These are phyloP conservation scores for Paraplagusia blochii DNA, from an alignment of 2,113 vertebrate species.

Conservation along the genomic window DNA sequence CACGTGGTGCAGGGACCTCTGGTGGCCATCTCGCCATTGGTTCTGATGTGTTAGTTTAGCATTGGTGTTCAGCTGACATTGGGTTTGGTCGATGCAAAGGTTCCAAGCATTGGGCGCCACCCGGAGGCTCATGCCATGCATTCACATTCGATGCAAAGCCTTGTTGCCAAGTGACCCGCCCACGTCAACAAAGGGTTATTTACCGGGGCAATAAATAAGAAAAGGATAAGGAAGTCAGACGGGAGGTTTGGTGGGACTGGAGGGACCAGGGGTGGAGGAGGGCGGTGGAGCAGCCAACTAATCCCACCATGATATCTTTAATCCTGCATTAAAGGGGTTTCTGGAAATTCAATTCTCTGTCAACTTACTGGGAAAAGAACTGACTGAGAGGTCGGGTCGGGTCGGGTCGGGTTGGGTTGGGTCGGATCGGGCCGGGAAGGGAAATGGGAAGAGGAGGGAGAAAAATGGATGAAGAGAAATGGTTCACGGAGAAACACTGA, in stretches of 20 bases:
- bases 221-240: constrained; percentile 47
- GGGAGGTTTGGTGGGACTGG: constrained; percentile 28
- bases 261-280: constrained; percentile 12
- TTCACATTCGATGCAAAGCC: constrained; percentile 53
- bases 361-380: constrained; percentile 58
- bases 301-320: constrained; percentile 70
- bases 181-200: constrained; percentile 32
- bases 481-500: constrained; percentile 29
- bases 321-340: constrained; percentile 69
- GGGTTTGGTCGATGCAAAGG: constrained; percentile 49
- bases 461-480: constrained; percentile 7
- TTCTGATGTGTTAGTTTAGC: too few relatives aligned
- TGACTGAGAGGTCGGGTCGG: constrained; percentile 38
- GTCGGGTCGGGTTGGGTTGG: constrained; percentile 14
- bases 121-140: constrained; percentile 73
- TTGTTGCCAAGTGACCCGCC: constrained; percentile 37
- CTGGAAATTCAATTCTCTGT: constrained; percentile 66
- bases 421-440: constrained; percentile 20
- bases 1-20: background rate
- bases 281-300: constrained; percentile 42
- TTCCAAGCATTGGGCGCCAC: constrained; percentile 70
- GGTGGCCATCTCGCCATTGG: too few relatives aligned
- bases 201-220: constrained; percentile 31
- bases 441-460: constrained; percentile 4
- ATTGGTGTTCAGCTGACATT: too few relatives aligned